Percentiles rank a stretch among this genome's conserved stretches.
Evolutionary conservation across 2,797 vertebrate genomes (phyloP).

Genomic region (Philypnodon macrostomus): DNA sequence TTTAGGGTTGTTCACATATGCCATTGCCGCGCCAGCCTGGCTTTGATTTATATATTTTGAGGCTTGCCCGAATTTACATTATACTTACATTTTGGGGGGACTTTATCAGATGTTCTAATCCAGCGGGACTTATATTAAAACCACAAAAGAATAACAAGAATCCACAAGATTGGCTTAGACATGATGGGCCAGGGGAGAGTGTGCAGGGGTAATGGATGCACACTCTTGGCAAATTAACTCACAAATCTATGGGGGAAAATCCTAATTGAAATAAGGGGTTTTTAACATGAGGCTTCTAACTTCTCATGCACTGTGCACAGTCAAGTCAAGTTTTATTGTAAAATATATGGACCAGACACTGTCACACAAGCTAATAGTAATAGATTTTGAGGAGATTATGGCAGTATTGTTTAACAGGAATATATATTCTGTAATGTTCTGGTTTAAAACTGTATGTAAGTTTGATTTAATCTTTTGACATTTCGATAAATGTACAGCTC

Average conservation of each 20-base stretch:
- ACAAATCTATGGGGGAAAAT: conserved; percentile 32
- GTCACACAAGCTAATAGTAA: neutral
- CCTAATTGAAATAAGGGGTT: conserved; percentile 47
- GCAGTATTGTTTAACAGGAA: no score
- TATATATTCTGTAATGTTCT: no score
- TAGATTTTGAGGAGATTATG: no score
- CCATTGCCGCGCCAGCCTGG: conserved; percentile 29
- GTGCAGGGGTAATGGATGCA: conserved; percentile 41
- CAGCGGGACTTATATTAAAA: conserved; percentile 41
- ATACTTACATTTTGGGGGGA: conserved; percentile 41
- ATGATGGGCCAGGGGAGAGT: conserved; percentile 37
- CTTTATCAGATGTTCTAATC: conserved; percentile 52
- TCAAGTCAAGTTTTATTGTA: no score
- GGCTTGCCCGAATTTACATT: conserved; percentile 43
- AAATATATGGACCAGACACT: no score
- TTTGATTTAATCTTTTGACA: no score
- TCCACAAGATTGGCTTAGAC: conserved; percentile 42
- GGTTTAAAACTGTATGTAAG: no score
- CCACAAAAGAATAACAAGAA: conserved; percentile 55
- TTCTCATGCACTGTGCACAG: conserved; percentile 5
- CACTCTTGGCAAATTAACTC: conserved; percentile 48
- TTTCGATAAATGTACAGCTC: no score
- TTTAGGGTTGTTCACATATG: conserved; percentile 53
- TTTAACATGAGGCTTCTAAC: conserved; percentile 25
- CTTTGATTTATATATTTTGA: conserved; percentile 46